Evolutionary conservation across 2,888 invertebrate species (phyloP).

Genomic region (Apotomis betuletana): DNA sequence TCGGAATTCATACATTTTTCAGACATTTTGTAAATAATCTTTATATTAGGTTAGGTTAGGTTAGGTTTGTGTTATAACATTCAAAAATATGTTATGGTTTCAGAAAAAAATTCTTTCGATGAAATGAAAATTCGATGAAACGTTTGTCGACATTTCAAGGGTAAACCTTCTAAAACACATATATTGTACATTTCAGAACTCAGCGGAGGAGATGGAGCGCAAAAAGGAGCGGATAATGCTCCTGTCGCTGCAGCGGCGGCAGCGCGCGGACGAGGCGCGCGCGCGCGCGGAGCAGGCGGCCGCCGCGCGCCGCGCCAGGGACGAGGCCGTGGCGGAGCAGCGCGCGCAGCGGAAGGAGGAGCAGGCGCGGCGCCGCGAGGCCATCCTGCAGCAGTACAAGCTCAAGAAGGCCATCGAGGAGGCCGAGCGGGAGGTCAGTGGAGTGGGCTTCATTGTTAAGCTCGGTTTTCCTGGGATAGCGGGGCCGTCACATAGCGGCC

Average conservation of each 20-base stretch:
- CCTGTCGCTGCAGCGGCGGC: constrained; percentile 93
- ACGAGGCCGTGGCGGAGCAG: constrained; percentile 89
- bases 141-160: too few relatives aligned
- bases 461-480: too few relatives aligned
- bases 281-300: constrained; percentile 92
- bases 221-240: constrained; percentile 96
- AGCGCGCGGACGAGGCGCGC: constrained; percentile 94
- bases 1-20: too few relatives aligned
- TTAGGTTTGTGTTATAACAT: too few relatives aligned
- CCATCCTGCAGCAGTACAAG: constrained; percentile 96
- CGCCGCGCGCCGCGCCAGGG: constrained; percentile 89
- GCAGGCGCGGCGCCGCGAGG: constrained; percentile 93
- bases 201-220: constrained; percentile 95
- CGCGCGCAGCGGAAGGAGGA: constrained; percentile 90
- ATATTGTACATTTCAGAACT: constrained; percentile 82
- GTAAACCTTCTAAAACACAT: too few relatives aligned
- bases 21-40: too few relatives aligned
- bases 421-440: constrained; percentile 90
- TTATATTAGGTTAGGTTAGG: too few relatives aligned
- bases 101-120: too few relatives aligned
- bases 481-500: too few relatives aligned
- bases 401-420: constrained; percentile 96
- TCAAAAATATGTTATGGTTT: too few relatives aligned
- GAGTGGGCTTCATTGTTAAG: not conserved
- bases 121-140: too few relatives aligned